phyloP scores from a whole-genome alignment of 2,888 invertebrate genomes.

The Chymomyza fuscimana region DNA sequence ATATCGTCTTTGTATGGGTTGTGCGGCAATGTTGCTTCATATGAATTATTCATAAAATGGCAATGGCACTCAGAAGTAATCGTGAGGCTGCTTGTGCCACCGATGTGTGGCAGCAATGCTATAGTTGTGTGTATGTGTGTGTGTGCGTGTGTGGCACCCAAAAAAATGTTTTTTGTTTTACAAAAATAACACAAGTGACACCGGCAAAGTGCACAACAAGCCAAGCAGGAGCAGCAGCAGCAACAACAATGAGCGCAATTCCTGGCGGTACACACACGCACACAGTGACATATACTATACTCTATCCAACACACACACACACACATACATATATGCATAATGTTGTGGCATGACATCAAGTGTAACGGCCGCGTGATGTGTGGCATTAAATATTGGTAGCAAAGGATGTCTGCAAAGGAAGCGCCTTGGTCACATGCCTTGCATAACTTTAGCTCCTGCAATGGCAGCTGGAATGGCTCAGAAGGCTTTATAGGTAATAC shows the following conservation, averaged over 20 bases:
- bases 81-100: slow-evolving; percentile 44
- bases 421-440: not conserved
- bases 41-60: slow-evolving; percentile 74
- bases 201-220: slow-evolving; percentile 12
- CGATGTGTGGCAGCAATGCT: not conserved
- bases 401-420: not conserved
- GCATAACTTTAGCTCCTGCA: not conserved
- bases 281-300: slow-evolving; percentile 50
- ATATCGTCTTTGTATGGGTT: slow-evolving; percentile 6
- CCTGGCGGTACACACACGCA: slow-evolving; percentile 22
- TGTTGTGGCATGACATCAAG: slow-evolving; percentile 25
- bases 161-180: slow-evolving; percentile 36
- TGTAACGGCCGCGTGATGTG: slow-evolving; percentile 33
- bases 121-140: not conserved
- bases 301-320: not conserved
- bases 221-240: not conserved
- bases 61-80: slow-evolving; percentile 60
- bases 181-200: not conserved
- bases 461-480: not conserved
- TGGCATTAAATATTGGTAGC: slow-evolving; percentile 4
- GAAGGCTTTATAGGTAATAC: not conserved
- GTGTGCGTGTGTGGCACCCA: slow-evolving; percentile 17
- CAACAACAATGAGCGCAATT: slow-evolving; percentile 3
- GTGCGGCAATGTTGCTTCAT: slow-evolving; percentile 43
- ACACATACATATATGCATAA: not conserved